Percentiles rank a stretch among this genome's conserved stretches.
Evolutionary conservation across 2,113 vertebrate species (phyloP).

Genomic region (Caranx ignobilis): DNA sequence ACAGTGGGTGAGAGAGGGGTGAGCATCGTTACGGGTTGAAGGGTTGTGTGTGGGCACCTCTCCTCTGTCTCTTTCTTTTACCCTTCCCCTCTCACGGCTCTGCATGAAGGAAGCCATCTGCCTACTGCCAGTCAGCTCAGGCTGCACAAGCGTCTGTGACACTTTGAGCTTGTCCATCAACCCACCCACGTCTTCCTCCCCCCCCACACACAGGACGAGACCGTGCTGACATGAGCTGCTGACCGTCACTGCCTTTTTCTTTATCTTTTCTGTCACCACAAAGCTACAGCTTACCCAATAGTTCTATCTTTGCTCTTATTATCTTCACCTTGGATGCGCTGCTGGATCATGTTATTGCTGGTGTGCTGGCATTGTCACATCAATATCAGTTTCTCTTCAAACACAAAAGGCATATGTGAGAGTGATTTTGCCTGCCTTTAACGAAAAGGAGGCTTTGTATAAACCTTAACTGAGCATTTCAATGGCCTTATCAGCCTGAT

Average conservation of each 20-base stretch:
- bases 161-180: slow-evolving; percentile 62
- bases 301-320: background rate
- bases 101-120: slow-evolving; percentile 71
- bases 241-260: slow-evolving; percentile 30
- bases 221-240: slow-evolving; percentile 29
- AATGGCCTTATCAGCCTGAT: slow-evolving; percentile 7
- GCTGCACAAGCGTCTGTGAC: slow-evolving; percentile 58
- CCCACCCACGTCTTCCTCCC: slow-evolving; percentile 47
- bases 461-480: background rate
- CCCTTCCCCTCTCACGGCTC: slow-evolving; percentile 39
- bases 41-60: slow-evolving; percentile 56
- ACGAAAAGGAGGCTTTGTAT: slow-evolving; percentile 16
- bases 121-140: slow-evolving; percentile 66
- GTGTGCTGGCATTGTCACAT: background rate
- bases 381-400: background rate
- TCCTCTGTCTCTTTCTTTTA: slow-evolving; percentile 55
- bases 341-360: background rate
- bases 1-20: slow-evolving; percentile 27
- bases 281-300: background rate
- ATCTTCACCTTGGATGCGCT: background rate
- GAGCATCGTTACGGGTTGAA: slow-evolving; percentile 42
- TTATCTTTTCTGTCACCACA: background rate
- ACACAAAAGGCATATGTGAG: background rate
- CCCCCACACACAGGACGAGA: slow-evolving; percentile 20
- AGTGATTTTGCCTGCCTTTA: background rate